Evolutionary conservation across 35 echinoderm and acorn worm genomes (phyloP).

Genomic region (Patiria miniata): DNA sequence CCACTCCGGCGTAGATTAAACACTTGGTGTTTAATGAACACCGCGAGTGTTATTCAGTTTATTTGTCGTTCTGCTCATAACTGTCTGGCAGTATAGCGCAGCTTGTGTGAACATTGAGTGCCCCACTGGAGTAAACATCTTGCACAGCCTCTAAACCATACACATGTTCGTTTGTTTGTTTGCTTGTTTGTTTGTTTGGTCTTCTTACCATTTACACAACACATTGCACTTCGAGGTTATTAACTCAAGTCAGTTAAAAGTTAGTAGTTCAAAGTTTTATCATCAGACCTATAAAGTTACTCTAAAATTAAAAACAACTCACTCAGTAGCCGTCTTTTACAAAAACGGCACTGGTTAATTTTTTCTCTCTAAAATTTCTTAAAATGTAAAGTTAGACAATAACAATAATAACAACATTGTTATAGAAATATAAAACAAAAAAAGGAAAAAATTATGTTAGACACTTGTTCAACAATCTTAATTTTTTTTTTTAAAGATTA

Average conservation of each 20-base stretch:
- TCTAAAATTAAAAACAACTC: constrained; percentile 24
- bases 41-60: neutral
- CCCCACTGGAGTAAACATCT: constrained; percentile 15
- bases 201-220: constrained; percentile 46
- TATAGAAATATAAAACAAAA: neutral
- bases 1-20: neutral
- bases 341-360: constrained; percentile 15
- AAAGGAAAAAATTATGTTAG: constrained; percentile 14
- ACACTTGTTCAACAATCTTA: constrained; percentile 26
- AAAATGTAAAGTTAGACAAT: neutral
- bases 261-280: constrained; percentile 28
- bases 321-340: constrained; percentile 9
- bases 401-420: neutral
- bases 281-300: constrained; percentile 28
- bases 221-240: constrained; percentile 49
- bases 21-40: neutral
- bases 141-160: constrained; percentile 43
- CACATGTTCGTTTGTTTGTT: constrained; percentile 16
- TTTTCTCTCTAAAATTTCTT: neutral
- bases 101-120: neutral
- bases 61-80: neutral
- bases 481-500: constrained; percentile 9
- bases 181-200: constrained; percentile 35
- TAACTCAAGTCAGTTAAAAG: constrained; percentile 32
- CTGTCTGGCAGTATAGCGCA: constrained; percentile 3